Evolutionary conservation across 2,888 invertebrate species (phyloP).

Genomic region (Phytoseiulus persimilis): DNA sequence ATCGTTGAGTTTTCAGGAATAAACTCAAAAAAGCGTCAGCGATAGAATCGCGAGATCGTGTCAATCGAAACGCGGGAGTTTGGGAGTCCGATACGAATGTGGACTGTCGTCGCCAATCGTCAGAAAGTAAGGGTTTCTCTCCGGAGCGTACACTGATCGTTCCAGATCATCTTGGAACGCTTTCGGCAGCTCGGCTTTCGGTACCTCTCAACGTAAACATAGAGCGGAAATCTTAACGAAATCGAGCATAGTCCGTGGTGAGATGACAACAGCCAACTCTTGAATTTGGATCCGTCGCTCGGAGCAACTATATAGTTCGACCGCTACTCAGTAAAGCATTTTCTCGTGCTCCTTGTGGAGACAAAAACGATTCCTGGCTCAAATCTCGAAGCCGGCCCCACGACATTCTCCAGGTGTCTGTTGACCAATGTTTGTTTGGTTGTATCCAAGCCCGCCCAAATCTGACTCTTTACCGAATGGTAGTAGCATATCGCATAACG

Average conservation of each 20-base stretch:
- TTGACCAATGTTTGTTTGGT: not conserved
- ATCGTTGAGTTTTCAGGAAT: too few relatives aligned
- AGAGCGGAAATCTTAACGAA: not conserved
- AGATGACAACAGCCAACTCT: too few relatives aligned
- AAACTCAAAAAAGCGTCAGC: too few relatives aligned
- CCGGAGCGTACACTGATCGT: not conserved
- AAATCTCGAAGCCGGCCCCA: not conserved
- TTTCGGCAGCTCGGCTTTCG: not conserved
- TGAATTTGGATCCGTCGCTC: not conserved
- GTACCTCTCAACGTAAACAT: not conserved
- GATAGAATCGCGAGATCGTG: too few relatives aligned
- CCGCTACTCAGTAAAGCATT: not conserved
- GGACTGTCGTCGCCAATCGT: not conserved
- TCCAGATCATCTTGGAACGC: not conserved
- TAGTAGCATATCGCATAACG: not conserved
- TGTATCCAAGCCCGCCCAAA: not conserved
- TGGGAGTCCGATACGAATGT: not conserved
- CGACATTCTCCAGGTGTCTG: not conserved
- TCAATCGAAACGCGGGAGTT: too few relatives aligned
- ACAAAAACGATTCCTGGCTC: not conserved
- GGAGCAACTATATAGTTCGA: not conserved
- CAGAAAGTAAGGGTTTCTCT: not conserved
- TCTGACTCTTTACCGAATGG: not conserved
- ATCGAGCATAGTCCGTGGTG: not conserved
- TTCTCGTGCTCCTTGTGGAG: not conserved